A percentile compares a stretch with the other conserved stretches of the same genome.
phyloP scores from a whole-genome alignment of 2,797 vertebrate genomes.

The Hafferia zeledoni region DNA sequence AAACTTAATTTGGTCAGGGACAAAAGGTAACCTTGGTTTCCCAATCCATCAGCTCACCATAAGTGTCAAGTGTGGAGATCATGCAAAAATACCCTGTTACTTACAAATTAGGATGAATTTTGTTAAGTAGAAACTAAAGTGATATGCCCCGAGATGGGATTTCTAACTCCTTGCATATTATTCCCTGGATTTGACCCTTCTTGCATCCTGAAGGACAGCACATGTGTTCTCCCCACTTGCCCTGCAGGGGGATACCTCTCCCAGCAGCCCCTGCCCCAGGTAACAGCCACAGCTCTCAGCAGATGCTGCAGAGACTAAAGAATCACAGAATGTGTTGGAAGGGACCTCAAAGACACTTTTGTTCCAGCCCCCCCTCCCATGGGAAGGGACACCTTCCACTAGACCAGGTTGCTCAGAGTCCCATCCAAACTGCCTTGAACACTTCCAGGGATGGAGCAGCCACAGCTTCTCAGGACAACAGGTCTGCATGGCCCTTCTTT shows the following conservation, averaged over 20 bases:
- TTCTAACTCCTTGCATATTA: conserved; percentile 1
- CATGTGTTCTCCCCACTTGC: not conserved
- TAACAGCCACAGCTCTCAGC: not conserved
- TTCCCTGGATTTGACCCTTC: conserved; percentile 1
- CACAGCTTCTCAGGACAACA: not conserved
- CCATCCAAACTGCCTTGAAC: not conserved
- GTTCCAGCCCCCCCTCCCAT: not conserved
- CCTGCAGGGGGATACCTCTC: not conserved
- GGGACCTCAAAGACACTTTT: not conserved
- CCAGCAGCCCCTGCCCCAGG: not conserved
- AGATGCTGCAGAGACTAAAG: not conserved
- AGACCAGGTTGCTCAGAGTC: not conserved
- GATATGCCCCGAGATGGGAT: not conserved
- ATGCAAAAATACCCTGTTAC: not conserved
- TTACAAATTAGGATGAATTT: not conserved
- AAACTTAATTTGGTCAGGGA: not conserved
- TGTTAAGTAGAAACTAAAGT: conserved; percentile 21
- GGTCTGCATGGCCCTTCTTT: accelerated
- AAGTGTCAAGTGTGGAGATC: conserved; percentile 1
- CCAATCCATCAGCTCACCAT: not conserved
- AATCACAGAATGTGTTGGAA: not conserved
- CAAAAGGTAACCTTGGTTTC: conserved; percentile 8
- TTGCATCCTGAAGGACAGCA: not conserved
- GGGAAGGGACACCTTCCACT: not conserved
- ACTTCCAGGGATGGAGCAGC: not conserved